Conservation (phyloP, 2,113 vertebrate species). For the Gnathonemus longibarbis region DNA sequence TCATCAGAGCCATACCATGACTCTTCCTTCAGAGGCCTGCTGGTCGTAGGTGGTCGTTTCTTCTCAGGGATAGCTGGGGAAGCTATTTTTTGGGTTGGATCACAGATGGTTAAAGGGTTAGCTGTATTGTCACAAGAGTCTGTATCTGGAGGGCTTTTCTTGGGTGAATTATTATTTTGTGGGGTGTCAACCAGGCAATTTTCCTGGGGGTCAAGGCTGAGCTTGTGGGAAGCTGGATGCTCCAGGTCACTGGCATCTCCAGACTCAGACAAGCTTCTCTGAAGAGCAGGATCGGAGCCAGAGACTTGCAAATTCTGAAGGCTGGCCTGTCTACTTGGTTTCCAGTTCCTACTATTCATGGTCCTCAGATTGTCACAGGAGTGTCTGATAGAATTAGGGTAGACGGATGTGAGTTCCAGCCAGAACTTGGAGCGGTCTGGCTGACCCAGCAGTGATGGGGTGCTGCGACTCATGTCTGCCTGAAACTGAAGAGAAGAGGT, state of each 20-base stretch:
- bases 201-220: background rate
- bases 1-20: conserved; percentile 93
- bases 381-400: conserved; percentile 67
- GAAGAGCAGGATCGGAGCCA: conserved; percentile 30
- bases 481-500: conserved; percentile 57
- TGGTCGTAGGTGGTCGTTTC: conserved; percentile 25
- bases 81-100: conserved; percentile 8
- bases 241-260: conserved; percentile 39
- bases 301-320: conserved; percentile 45
- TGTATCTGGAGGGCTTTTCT: background rate
- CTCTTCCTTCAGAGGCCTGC: conserved; percentile 31
- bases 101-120: background rate
- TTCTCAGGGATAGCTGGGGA: conserved; percentile 33
- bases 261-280: conserved; percentile 55
- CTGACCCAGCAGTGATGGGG: conserved; percentile 71
- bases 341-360: conserved; percentile 49
- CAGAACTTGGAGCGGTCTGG: conserved; percentile 82
- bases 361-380: conserved; percentile 73
- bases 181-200: background rate
- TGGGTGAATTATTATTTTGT: background rate
- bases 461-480: conserved; percentile 76
- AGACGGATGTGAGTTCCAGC: conserved; percentile 69
- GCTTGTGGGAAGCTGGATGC: background rate
- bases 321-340: conserved; percentile 20
- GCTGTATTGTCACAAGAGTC: background rate